phyloP scores from a whole-genome alignment of 2,797 vertebrate genomes.

The Nyctalus aviator region DNA sequence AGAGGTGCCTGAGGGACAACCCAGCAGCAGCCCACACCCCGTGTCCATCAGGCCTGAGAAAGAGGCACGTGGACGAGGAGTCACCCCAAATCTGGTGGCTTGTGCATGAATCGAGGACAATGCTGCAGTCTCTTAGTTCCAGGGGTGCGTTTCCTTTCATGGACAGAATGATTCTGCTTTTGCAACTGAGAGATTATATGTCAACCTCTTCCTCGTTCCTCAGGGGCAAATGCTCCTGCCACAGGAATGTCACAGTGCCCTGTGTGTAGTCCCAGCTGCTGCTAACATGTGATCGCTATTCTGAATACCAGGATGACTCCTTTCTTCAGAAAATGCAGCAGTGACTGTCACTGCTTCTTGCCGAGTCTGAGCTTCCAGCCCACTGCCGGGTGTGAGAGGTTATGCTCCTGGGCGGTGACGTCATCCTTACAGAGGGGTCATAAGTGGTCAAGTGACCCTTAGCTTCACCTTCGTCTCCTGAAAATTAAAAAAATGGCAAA shows the following conservation, averaged over 20 bases:
- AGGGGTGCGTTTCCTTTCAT: rapidly evolving
- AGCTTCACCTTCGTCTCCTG: neutral
- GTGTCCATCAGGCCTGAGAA: neutral
- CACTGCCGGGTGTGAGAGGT: neutral
- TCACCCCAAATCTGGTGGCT: neutral
- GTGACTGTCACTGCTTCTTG: neutral
- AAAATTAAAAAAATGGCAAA: constrained; percentile 14
- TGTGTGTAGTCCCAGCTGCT: neutral
- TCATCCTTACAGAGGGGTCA: neutral
- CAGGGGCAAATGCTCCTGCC: neutral
- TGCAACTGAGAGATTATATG: neutral
- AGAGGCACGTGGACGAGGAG: neutral
- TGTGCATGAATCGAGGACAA: neutral
- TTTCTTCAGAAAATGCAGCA: neutral
- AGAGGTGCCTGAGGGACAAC: neutral
- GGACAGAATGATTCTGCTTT: neutral
- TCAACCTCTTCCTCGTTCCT: neutral
- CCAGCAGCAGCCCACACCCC: neutral
- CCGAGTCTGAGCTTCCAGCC: neutral
- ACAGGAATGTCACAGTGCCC: neutral
- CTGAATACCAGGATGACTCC: neutral
- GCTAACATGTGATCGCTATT: neutral
- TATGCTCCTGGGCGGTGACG: neutral
- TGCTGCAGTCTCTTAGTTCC: neutral
- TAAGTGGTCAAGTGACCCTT: neutral